Evolutionary conservation across 2,797 vertebrate genomes (phyloP).

Genomic region (Scleropages formosus): DNA sequence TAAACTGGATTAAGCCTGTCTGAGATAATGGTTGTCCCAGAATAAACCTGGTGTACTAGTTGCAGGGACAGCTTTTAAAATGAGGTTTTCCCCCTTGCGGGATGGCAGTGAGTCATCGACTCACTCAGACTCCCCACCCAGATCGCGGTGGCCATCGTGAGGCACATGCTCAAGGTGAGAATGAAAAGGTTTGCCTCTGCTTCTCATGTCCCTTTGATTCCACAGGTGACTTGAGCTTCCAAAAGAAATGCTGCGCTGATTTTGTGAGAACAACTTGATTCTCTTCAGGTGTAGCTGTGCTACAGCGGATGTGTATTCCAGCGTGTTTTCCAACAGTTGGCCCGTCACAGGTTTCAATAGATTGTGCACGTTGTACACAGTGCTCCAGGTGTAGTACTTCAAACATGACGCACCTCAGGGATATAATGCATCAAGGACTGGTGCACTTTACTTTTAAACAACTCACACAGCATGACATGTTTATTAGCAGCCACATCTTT

Average conservation of each 20-base stretch:
- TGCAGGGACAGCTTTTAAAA: slow-evolving; percentile 17
- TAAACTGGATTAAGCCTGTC: neutral
- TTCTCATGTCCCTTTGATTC: neutral
- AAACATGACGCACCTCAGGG: no score
- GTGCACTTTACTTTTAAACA: no score
- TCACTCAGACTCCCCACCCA: neutral
- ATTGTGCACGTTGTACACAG: neutral
- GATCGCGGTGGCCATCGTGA: neutral
- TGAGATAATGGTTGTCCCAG: slow-evolving; percentile 5
- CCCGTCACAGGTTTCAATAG: neutral
- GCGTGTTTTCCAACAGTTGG: neutral
- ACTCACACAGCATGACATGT: no score
- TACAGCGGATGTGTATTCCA: slow-evolving; percentile 17
- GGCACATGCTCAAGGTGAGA: slow-evolving; percentile 5
- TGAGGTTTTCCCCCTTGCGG: neutral
- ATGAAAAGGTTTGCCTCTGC: slow-evolving; percentile 17
- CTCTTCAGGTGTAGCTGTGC: neutral
- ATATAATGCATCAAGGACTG: no score
- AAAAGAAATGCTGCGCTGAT: neutral
- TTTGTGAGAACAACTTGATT: slow-evolving; percentile 11
- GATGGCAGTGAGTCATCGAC: slow-evolving; percentile 1
- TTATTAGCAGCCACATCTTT: no score
- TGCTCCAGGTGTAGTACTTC: slow-evolving; percentile 1
- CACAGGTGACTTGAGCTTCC: slow-evolving; percentile 19
- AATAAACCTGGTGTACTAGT: neutral